Base-by-base conservation (phyloP, 53 echinoderm and acorn worm genomes). In the Arbacia lixula region DNA sequence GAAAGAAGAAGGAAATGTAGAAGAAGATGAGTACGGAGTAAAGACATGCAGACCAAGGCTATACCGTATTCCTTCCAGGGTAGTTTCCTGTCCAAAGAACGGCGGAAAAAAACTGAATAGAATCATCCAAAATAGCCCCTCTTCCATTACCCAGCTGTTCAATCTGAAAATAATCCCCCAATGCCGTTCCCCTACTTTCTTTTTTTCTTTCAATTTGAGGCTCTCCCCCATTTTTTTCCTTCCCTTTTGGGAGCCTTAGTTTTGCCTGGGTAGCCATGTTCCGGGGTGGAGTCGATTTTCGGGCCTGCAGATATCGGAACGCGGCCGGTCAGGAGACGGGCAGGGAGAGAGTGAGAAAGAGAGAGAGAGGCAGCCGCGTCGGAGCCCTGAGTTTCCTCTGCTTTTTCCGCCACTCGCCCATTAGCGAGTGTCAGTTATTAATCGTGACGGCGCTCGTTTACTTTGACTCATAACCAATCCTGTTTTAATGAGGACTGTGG, bases 401-500 rank as follows among this genome's bases (percentile, higher is more conserved):
- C 58, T 57, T 77, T 58, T 58, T 58, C 77, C 58, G 77, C 58
- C 57, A 29, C 58, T 37, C 77, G 40, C 77, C 77, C 77, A 77
- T 77, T 77, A 77, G 77, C 55, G 77, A 77, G 77, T 77, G 77
- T 42, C 77, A 77, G 77, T 57, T 77, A 77, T 77, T 77, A 77
- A 77, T 77, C 43, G 56, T 77, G 77, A 77, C 77, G 77, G 77
- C 37, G 58, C 77, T 77, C 77, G 39, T 77, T 77, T 77, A 58
- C 77, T 77, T 77, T 77, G 77, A 77, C 77, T 77, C 77, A 77
- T 77, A 77, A 57, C 77, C 58, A 77, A 77, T 77, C 77, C 58
- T 35, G 58, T 77, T 58, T 77, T 77, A 77, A 77, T 77, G 77
- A 77, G 31, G 77, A 37, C 58, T 60, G 57, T 57, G 60, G 31